Base-by-base conservation (phyloP, 2,113 vertebrate genomes). In the Riparia riparia region DNA sequence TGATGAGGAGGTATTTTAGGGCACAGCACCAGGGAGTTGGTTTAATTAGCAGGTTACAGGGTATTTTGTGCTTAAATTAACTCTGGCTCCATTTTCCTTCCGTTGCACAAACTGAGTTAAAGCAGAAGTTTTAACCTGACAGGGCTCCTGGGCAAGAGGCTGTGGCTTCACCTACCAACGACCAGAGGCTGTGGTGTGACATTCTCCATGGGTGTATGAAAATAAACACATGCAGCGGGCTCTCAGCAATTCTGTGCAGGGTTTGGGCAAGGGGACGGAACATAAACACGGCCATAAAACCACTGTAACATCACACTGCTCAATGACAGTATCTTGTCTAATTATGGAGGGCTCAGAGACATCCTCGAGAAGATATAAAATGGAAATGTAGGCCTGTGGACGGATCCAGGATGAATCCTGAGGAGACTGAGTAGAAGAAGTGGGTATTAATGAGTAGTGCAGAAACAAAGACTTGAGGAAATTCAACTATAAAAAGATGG, bases 41-140 rank as follows among this genome's bases (percentile, higher is more conserved):
- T 96, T 98, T 98, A 97, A 98, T 98, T 98, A 98, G 98, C 98
- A 98, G 98, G 97, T 98, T 98, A 97, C 96, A 82, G 97, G 96
- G 96, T 97, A 77, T 91, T 95, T 95, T 90, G 93, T 96, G 90
- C 94, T 95, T 89, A 95, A 97, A 97, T 97, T 96, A 96, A 88
- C 88, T 78, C 17, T 28, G 80, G 87, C 86, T 97, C 64, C 6
- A 0, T 82, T 93, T 76, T 79, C 63, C 41, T 95, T 44, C 73
- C 20, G 0, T 47, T 39, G 12, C 82, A 82, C 53, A 74, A 65
- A 74, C 63, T 61, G 34, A 7, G 66, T 28, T 68, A 32, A 56
- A 81, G 1, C 37, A 26, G 15, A 16, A 14, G 41, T 1, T 7
- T 3, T 6, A 1, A 42, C 39, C 57, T 47, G 13, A 2, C 19